phyloP scores from a whole-genome alignment of 2,797 vertebrate genomes.

The Gymnocypris eckloni region DNA sequence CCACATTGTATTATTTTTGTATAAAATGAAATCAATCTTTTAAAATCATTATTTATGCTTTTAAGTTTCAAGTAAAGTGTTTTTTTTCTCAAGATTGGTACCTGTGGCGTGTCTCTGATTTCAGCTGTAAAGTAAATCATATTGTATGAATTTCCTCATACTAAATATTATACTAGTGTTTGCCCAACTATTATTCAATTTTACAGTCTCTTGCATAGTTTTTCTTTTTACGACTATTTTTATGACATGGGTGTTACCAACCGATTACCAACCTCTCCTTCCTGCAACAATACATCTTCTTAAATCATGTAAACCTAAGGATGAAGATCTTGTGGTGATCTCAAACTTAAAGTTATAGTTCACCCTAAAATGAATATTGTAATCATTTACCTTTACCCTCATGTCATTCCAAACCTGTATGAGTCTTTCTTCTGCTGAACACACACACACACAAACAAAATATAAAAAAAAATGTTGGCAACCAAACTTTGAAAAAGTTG shows the following conservation, averaged over 20 bases:
- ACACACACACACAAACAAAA: not conserved
- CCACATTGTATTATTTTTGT: constrained; percentile 87
- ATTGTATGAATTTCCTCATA: constrained; percentile 4
- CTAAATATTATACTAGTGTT: constrained; percentile 7
- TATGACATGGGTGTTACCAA: constrained; percentile 42
- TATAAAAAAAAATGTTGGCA: not conserved
- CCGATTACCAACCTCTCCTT: constrained; percentile 45
- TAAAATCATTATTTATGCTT: constrained; percentile 87
- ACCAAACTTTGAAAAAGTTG: not conserved
- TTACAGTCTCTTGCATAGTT: not conserved
- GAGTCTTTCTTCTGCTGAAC: not conserved
- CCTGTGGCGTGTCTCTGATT: constrained; percentile 51
- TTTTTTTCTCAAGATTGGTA: constrained; percentile 69
- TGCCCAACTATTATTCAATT: not conserved
- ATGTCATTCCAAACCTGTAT: not conserved
- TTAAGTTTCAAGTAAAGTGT: constrained; percentile 83
- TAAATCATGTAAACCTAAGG: constrained; percentile 22
- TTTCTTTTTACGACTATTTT: constrained; percentile 27
- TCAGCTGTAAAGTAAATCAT: not conserved
- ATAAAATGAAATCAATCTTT: constrained; percentile 84
- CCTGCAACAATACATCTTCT: constrained; percentile 11
- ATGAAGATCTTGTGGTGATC: constrained; percentile 38
- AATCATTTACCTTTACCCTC: not conserved
- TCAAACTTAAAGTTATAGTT: not conserved
- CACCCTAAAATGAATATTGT: not conserved